Percentiles rank a stretch among this genome's conserved stretches.
phyloP scores from a whole-genome alignment of 1,140 invertebrate genomes.

The Dermatophagoides farinae region DNA sequence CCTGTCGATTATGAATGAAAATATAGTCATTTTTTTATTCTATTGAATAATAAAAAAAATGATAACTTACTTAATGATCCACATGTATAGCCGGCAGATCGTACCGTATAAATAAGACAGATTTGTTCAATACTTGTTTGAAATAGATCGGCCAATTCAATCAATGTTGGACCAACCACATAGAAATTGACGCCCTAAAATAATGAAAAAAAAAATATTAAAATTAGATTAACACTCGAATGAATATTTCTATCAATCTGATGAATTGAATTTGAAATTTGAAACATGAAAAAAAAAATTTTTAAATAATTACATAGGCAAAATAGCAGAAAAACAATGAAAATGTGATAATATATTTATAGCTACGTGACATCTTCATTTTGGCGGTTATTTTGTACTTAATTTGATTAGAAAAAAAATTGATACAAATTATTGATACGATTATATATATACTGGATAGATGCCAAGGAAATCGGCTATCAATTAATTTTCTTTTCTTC shows the following conservation, averaged over 20 bases:
- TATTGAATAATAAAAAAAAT: background rate
- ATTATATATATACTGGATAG: too few relatives aligned
- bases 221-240: background rate
- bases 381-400: background rate
- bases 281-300: background rate
- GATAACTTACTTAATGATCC: constrained; percentile 3
- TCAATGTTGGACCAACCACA: constrained; percentile 10
- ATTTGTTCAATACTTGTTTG: constrained; percentile 6
- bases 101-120: constrained; percentile 7
- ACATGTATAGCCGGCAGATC: constrained; percentile 8
- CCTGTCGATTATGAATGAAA: background rate
- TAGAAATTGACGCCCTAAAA: constrained; percentile 9
- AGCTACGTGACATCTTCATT: background rate
- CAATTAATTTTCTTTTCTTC: too few relatives aligned
- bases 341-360: constrained; percentile 12
- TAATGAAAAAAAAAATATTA: background rate
- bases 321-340: constrained; percentile 11
- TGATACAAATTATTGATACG: too few relatives aligned
- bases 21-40: background rate
- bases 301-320: constrained; percentile 5
- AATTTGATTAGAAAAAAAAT: too few relatives aligned
- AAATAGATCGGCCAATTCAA: constrained; percentile 8
- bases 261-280: too few relatives aligned
- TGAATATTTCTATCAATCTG: background rate
- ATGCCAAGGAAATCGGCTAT: too few relatives aligned